Evolutionary conservation across 2,797 vertebrate genomes (phyloP), one percentile per base, ranked within the genome.

Genomic region (Artibeus lituratus): DNA sequence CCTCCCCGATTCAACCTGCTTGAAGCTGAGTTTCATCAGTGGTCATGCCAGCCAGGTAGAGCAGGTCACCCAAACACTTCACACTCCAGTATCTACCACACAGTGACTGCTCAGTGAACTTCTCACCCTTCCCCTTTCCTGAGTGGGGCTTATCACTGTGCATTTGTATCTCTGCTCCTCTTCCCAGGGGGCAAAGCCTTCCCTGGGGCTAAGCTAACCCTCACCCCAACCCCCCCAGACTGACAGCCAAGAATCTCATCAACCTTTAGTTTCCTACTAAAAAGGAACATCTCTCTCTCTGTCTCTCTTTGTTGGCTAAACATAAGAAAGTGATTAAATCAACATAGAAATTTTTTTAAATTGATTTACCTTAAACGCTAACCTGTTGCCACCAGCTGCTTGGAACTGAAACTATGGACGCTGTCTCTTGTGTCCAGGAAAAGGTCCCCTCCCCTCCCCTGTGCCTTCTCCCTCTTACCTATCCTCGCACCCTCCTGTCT

Each of bases 321-420:
- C 35, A 5, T 67, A 72, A 53, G 18, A 83, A 92, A 37, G n/a
- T 24, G 10, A 70, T 49, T 0, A 2, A 92, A 22, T 29, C 12
- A 92, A 35, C 22, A 80, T 90, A 96, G 29, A 21, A 94, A n/a
- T 76, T 21, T 62, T 59, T 49, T 26, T 81, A 47, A 2, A 96
- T 55, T 59, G 2, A 62, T 94, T 98, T 98, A 98, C 98, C 98
- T 98, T 91, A 1, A 94, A 19, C 0, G 62, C 1, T 96, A 65
- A 87, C 26, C 37, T 85, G 94, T 80, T 39, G 90, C 87, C 83
- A 96, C 73, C 92, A 14, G 59, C 35, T 22, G 21, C 86, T 96
- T 98, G 67, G 70, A 87, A 90, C 39, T 72, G 91, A 95, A 96
- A 93, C 97, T 57, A 78, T 35, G 91, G 96, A 98, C 57, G 42